These are phyloP conservation scores for Arge pagana DNA, from an alignment of 2,888 invertebrate species.

Conservation along the genomic window DNA sequence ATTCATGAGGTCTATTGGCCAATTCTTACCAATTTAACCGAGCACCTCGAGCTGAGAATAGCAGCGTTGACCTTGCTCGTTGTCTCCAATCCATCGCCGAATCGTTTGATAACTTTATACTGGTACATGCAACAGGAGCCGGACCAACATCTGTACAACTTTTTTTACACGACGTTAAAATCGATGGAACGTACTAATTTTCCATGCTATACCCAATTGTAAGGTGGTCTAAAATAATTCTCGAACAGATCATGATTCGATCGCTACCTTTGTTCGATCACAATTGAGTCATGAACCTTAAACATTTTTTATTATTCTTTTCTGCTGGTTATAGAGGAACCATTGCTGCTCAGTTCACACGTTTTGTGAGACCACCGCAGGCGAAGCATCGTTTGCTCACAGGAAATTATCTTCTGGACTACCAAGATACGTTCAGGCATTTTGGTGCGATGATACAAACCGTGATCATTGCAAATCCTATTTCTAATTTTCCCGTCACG, in stretches of 20 bases:
- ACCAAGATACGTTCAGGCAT: conserved; percentile 67
- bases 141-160: conserved; percentile 69
- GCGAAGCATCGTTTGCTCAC: conserved; percentile 68
- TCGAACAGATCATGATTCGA: conserved; percentile 7
- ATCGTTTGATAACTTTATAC: conserved; percentile 70
- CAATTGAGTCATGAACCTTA: no score
- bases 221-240: no score
- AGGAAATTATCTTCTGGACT: conserved; percentile 74
- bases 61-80: conserved; percentile 70
- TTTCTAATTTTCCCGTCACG: conserved; percentile 70
- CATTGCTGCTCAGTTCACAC: conserved; percentile 68
- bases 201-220: conserved; percentile 71
- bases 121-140: conserved; percentile 69
- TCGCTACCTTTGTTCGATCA: conserved; percentile 11
- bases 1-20: conserved; percentile 70
- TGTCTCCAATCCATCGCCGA: conserved; percentile 68
- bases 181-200: conserved; percentile 70
- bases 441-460: conserved; percentile 66
- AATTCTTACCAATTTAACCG: conserved; percentile 69
- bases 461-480: conserved; percentile 68
- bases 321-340: conserved; percentile 61
- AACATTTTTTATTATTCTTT: conserved; percentile 2
- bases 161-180: conserved; percentile 72
- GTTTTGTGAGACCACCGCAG: conserved; percentile 65
- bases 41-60: conserved; percentile 70